Evolutionary conservation across 2,113 vertebrate genomes (phyloP), one percentile per base, ranked within the genome.

Genomic region (Cebidichthys violaceus): DNA sequence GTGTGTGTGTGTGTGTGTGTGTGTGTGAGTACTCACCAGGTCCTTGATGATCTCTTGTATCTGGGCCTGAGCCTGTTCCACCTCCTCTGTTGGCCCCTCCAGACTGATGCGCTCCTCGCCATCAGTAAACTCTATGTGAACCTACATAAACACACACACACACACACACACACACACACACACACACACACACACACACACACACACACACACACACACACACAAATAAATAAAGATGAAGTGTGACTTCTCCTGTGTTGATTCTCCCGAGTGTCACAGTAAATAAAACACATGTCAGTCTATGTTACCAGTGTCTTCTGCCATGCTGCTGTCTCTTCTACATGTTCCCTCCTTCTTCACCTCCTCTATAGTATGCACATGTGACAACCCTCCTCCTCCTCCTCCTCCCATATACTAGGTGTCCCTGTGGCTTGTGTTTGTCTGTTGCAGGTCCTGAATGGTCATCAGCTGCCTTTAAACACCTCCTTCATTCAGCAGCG

Each of bases 61-160:
- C 85, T 97, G 95, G 17, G 88, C 62, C 89, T 95, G 95, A 77
- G 95, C 96, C 79, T 93, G 90, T 77, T 95, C 94, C 76, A 96
- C 95, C 85, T 96, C 95, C 87, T 95, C 93, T 0, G 92, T 95
- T 1, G 94, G 95, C 20, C 95, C 94, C 85, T 96, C 95, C 70
- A 96, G 87, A 43, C 89, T 93, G 88, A 97, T 97, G 77, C 94
- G 94, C 82, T 96, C 95, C 79, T 96, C 95, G 0, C 94, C 95
- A 1, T 96, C 96, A 0, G 96, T 96, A 80, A 96, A 97, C 86
- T 97, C 94, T 33, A 96, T 96, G 82, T 94, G 94, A 86, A 97
- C 95, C 96, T 96, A 59, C 45, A 74, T 22, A 68, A 8, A 27
- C 24, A 68, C 8, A 47, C 22, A 33, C 18, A 83, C 45, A 59